phyloP scores from a whole-genome alignment of 2,797 vertebrate species.

The Pampus argenteus region DNA sequence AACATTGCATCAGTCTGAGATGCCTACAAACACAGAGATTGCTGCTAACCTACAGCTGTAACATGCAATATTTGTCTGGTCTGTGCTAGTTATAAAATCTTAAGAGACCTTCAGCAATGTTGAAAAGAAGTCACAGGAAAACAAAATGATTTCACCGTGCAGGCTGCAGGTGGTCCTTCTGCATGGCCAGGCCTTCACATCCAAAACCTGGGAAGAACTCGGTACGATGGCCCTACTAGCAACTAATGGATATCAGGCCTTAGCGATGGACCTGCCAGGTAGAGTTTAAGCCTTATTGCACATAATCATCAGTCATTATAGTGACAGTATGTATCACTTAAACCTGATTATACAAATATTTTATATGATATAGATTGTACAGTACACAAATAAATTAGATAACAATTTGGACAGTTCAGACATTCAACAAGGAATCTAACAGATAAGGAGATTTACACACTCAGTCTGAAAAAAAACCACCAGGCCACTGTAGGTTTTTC shows the following conservation, averaged over 20 bases:
- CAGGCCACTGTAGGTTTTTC: not conserved
- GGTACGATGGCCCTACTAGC: conserved; percentile 93
- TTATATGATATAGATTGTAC: not conserved
- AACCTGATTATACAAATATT: not conserved
- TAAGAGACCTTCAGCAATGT: not conserved
- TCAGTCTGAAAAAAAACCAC: not conserved
- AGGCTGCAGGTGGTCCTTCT: conserved; percentile 92
- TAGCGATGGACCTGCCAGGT: conserved; percentile 98
- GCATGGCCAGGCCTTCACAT: conserved; percentile 95
- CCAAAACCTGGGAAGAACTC: conserved; percentile 93
- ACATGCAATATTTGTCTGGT: not conserved
- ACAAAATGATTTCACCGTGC: conserved; percentile 5
- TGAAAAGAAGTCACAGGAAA: not conserved
- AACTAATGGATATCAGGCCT: conserved; percentile 88
- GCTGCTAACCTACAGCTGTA: not conserved
- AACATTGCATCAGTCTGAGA: not conserved
- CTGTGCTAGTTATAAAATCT: not conserved
- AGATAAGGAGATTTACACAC: too few species aligned
- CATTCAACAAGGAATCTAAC: not conserved
- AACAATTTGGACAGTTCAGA: not conserved
- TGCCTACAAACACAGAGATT: not conserved
- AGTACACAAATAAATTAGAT: not conserved
- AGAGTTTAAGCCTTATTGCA: conserved; percentile 39
- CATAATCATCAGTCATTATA: not conserved
- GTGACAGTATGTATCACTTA: not conserved